phyloP scores from a whole-genome alignment of 2,888 invertebrate genomes.

The Torymus tubicola region DNA sequence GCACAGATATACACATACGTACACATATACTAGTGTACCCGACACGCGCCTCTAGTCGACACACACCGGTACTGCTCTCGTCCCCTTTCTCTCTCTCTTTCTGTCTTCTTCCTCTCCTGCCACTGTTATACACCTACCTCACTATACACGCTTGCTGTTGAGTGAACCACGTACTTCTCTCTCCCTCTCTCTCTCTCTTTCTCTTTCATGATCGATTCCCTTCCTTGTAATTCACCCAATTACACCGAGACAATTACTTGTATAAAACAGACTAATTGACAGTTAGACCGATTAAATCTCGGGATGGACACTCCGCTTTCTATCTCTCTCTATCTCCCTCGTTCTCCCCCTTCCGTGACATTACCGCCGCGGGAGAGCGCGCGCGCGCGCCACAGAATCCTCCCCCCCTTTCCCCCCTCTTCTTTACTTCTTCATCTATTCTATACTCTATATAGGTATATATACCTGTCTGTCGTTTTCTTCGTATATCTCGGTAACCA shows the following conservation, averaged over 20 bases:
- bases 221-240: constrained; percentile 46
- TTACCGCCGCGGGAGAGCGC: too few species aligned
- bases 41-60: constrained; percentile 29
- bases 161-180: constrained; percentile 6
- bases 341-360: too few species aligned
- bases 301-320: background rate
- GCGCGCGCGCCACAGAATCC: too few species aligned
- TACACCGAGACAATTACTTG: constrained; percentile 26
- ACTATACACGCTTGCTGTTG: background rate
- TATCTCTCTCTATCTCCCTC: too few species aligned
- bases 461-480: too few species aligned
- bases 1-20: too few species aligned
- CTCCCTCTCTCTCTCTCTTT: background rate
- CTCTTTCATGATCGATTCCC: constrained; percentile 38
- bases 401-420: too few species aligned
- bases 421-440: too few species aligned
- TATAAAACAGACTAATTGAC: constrained; percentile 39
- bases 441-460: too few species aligned
- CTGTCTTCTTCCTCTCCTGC: background rate
- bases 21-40: background rate
- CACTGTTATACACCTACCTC: too few species aligned
- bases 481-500: too few species aligned
- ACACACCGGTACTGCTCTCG: too few species aligned
- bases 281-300: constrained; percentile 16
- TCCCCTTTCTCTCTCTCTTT: constrained; percentile 15